Percentiles rank a stretch among this genome's conserved stretches.
These are phyloP conservation scores for Pempheris klunzingeri DNA, from an alignment of 2,797 vertebrate species.

Conservation along the genomic window DNA sequence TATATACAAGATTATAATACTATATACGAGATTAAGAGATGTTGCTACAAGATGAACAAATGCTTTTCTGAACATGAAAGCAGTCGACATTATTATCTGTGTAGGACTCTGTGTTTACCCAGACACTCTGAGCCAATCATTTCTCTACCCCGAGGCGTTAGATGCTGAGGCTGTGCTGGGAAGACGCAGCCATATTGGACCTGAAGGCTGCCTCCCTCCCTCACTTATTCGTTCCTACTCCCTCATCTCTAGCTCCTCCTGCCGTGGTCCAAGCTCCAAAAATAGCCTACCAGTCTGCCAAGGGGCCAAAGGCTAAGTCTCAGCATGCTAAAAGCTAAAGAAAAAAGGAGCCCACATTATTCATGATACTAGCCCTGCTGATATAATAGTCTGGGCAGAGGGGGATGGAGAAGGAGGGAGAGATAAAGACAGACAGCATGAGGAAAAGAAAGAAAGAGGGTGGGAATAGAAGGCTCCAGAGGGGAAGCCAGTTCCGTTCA, in stretches of 20 bases:
- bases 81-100: conserved; percentile 50
- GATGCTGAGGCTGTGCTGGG: conserved; percentile 55
- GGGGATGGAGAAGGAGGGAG: conserved; percentile 26
- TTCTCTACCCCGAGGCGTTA: conserved; percentile 61
- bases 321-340: conserved; percentile 65
- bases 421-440: conserved; percentile 49
- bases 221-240: conserved; percentile 38
- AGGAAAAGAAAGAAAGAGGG: conserved; percentile 38
- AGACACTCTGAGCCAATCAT: conserved; percentile 70
- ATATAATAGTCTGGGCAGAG: conserved; percentile 56
- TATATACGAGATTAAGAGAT: conserved; percentile 59
- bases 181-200: conserved; percentile 71
- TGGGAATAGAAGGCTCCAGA: conserved; percentile 33
- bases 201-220: conserved; percentile 47
- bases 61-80: conserved; percentile 27
- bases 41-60: conserved; percentile 44
- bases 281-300: conserved; percentile 76
- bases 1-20: too few species aligned
- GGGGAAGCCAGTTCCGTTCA: conserved; percentile 46
- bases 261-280: conserved; percentile 71
- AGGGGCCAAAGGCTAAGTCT: conserved; percentile 78
- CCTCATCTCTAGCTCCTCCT: conserved; percentile 65
- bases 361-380: conserved; percentile 69
- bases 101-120: conserved; percentile 65
- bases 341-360: conserved; percentile 71